Base-by-base conservation (phyloP, 2,888 invertebrate species). In the Caenorhabditis sp. region DNA sequence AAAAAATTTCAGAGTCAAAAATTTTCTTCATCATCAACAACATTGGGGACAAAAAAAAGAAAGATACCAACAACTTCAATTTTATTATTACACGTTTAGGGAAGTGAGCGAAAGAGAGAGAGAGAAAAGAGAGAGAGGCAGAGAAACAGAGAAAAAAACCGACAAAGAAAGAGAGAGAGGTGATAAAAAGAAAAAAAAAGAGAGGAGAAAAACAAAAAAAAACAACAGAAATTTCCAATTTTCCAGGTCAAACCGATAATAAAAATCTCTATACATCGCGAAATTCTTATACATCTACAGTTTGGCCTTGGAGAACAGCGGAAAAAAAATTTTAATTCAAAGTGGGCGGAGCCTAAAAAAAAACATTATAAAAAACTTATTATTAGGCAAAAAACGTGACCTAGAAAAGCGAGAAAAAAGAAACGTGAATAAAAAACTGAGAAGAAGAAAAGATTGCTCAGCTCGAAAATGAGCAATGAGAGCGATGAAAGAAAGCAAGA, bases 401-500 rank as follows among this genome's bases (percentile, higher is more conserved):
- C n/a, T n/a, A n/a, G n/a, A n/a, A n/a, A n/a, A n/a, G n/a, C n/a
- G n/a, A n/a, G n/a, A n/a, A n/a, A 5, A 76, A 26, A 69, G 44
- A 68, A 68, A 69, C 41, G 44, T 47, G 14, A 47, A 14, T 61
- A 68, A 54, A 70, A 58, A 12, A n/a, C n/a, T n/a, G n/a, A n/a
- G n/a, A n/a, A n/a, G n/a, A n/a, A n/a, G n/a, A n/a, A n/a, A n/a
- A n/a, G n/a, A n/a, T n/a, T n/a, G n/a, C n/a, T n/a, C n/a, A n/a
- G n/a, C n/a, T n/a, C n/a, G n/a, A n/a, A n/a, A n/a, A n/a, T n/a
- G n/a, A n/a, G n/a, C n/a, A n/a, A n/a, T n/a, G n/a, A n/a, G n/a
- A n/a, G n/a, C n/a, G n/a, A n/a, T n/a, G n/a, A n/a, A n/a, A n/a
- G n/a, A n/a, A n/a, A n/a, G n/a, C n/a, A n/a, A n/a, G n/a, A n/a